Evolutionary conservation across 2,113 vertebrate genomes (phyloP), one percentile per base, ranked within the genome.

Genomic region (Cebidichthys violaceus): DNA sequence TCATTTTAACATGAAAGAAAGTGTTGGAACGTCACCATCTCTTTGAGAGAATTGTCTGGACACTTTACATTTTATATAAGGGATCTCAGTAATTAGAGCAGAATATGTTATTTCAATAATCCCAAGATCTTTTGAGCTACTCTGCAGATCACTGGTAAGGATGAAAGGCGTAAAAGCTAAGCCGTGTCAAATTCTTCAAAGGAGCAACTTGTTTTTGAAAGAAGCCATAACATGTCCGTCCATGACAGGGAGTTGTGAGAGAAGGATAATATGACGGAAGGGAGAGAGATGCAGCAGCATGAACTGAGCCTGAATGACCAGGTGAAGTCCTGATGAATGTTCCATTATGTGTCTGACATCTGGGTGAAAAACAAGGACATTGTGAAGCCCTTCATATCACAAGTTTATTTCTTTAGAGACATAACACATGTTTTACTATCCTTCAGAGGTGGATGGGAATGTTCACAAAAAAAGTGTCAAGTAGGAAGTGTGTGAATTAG

Each of bases 131-230:
- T 87, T 80, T 75, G 66, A 87, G 80, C 66, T 41, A 11, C 35
- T 45, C 50, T 77, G 37, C 55, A 88, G 77, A 90, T 88, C 74
- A 80, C 24, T 80, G 72, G 50, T 24, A 35, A 60, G 52, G 77
- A 85, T 92, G 72, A 89, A 92, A 85, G 74, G 67, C 47, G 43
- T 27, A 43, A 67, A 71, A 83, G 84, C 77, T 75, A 91, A 89
- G 87, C 45, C 62, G 27, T 85, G 69, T 87, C 79, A 89, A 82
- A 74, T 78, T 79, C 87, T 88, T 90, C 83, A 91, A 86, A 90
- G 84, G 29, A 76, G 20, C 54, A 66, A 43, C 18, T 62, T 71
- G 60, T 76, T 81, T 85, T 75, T 75, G n/a, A 86, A 60, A 81
- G 59, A 35, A 70, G n/a, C 66, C 47, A 45, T n/a, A 55, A 75